phyloP scores from a whole-genome alignment of 2,888 invertebrate genomes.

The Melanostoma mellinum region DNA sequence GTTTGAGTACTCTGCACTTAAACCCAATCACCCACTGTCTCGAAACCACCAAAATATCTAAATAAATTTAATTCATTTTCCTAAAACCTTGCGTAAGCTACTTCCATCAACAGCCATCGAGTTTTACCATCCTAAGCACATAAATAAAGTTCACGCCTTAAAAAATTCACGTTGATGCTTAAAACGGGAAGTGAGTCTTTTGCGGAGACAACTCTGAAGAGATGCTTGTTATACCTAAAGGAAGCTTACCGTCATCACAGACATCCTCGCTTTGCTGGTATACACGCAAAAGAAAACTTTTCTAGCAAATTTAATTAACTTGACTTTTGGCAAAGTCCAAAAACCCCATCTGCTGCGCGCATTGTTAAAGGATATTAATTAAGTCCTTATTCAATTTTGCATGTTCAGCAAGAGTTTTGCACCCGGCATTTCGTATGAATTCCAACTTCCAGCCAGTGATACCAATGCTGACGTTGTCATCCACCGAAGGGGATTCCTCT shows the following conservation, averaged over 20 bases:
- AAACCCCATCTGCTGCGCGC: constrained; percentile 59
- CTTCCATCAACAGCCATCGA: no score
- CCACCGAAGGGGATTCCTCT: constrained; percentile 25
- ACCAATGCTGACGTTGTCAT: constrained; percentile 60
- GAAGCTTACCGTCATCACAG: constrained; percentile 5
- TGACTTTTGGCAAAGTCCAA: constrained; percentile 69
- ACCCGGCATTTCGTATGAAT: constrained; percentile 31
- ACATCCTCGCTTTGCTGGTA: constrained; percentile 16
- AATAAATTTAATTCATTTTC: no score
- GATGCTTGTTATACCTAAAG: background rate
- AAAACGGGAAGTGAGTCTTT: no score
- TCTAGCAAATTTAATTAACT: constrained; percentile 71
- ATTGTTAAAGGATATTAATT: constrained; percentile 73
- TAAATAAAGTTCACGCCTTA: no score
- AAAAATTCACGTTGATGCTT: no score
- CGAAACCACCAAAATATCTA: no score
- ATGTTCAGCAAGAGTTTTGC: constrained; percentile 66
- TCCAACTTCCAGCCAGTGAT: background rate
- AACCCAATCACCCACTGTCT: no score
- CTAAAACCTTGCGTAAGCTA: no score
- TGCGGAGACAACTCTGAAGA: no score
- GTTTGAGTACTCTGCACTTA: no score
- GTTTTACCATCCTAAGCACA: no score
- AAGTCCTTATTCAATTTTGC: constrained; percentile 73
- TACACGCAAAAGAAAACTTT: constrained; percentile 64